A percentile compares a stretch with the other conserved stretches of the same genome.
Conservation (phyloP, 2,113 vertebrate species). For the Sinosuthora webbiana region DNA sequence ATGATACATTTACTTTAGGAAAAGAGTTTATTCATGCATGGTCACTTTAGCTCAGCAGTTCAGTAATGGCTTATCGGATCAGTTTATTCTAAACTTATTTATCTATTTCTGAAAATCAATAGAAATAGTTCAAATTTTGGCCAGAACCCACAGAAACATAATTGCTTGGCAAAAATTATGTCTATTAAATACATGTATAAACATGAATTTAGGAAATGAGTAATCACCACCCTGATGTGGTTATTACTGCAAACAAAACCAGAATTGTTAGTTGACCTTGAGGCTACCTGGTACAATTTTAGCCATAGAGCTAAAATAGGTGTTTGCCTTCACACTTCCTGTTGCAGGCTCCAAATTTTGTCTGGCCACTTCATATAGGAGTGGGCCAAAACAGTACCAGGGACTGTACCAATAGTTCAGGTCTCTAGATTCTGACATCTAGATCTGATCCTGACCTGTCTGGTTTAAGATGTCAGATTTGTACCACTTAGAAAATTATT, state of each 20-base stretch:
- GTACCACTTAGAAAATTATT: background rate
- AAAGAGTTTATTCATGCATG: background rate
- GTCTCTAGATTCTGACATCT: background rate
- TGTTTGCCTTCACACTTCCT: background rate
- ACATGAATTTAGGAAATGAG: background rate
- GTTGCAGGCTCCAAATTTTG: background rate
- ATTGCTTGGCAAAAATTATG: background rate
- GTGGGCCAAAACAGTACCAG: background rate
- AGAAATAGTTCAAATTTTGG: background rate
- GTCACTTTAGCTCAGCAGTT: background rate
- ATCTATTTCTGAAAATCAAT: background rate
- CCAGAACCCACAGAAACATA: background rate
- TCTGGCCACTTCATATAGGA: background rate
- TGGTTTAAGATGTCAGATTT: background rate
- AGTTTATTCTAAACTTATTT: background rate
- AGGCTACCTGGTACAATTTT: background rate
- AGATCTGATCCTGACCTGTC: background rate
- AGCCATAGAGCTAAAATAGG: background rate
- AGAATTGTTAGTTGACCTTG: background rate
- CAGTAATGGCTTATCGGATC: background rate
- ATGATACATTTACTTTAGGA: background rate
- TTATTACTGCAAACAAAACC: rapidly evolving
- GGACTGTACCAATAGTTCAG: background rate
- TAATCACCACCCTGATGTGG: background rate
- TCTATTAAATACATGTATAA: background rate